These are phyloP conservation scores for Conus ventricosus DNA, from an alignment of 1,140 invertebrate species.

Conservation along the genomic window DNA sequence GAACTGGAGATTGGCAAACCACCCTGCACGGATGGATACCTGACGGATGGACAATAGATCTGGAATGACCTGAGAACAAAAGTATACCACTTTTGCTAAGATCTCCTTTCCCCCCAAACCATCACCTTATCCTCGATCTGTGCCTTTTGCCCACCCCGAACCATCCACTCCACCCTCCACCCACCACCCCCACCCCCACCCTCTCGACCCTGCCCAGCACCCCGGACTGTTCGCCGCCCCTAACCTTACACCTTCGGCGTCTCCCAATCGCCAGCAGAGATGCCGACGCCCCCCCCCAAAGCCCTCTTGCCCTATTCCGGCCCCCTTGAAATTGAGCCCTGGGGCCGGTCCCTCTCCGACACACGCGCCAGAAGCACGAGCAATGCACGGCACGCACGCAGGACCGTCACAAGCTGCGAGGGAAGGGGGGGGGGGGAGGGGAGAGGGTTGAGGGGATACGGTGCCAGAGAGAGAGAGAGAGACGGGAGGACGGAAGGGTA, in stretches of 20 bases:
- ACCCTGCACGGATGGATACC: too few relatives aligned
- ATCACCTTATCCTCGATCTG: neutral
- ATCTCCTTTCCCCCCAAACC: neutral
- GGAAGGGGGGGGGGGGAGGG: neutral
- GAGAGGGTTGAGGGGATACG: neutral
- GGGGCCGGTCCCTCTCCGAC: neutral
- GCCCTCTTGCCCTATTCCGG: neutral
- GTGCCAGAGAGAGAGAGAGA: neutral
- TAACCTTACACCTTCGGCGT: too few relatives aligned
- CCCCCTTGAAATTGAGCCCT: neutral
- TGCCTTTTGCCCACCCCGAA: neutral
- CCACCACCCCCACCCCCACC: neutral
- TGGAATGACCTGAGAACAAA: too few relatives aligned
- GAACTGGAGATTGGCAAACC: too few relatives aligned
- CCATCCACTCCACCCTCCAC: neutral
- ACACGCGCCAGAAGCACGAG: neutral
- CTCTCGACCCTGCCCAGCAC: too few relatives aligned
- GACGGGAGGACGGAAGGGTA: neutral
- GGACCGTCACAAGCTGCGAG: constrained; percentile 21
- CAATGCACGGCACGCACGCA: constrained; percentile 21
- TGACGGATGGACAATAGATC: too few relatives aligned
- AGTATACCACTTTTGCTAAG: too few relatives aligned
- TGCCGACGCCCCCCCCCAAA: neutral
- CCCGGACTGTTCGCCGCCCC: too few relatives aligned
- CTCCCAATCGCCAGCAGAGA: too few relatives aligned